A percentile compares a stretch with the other conserved stretches of the same genome.
These are phyloP conservation scores for Noctua janthina DNA, from an alignment of 2,888 invertebrate species.

Conservation along the genomic window DNA sequence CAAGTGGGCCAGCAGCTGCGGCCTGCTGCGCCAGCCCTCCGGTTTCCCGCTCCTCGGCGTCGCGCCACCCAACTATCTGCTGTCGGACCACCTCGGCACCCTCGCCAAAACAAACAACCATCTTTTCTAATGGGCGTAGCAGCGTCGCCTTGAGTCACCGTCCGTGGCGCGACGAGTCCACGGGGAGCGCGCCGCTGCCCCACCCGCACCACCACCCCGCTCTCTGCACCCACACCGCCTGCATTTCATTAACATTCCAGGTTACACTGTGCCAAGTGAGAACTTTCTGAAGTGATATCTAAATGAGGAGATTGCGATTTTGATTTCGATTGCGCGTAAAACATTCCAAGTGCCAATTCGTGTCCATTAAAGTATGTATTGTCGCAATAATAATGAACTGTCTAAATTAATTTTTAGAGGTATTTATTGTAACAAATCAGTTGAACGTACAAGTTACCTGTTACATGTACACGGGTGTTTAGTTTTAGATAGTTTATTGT, in stretches of 20 bases:
- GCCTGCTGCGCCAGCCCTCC: conserved; percentile 91
- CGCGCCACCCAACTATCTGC: conserved; percentile 91
- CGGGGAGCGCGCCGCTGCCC: conserved; percentile 56
- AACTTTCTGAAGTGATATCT: conserved; percentile 64
- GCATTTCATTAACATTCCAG: conserved; percentile 60
- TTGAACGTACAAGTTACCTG: conserved; percentile 66
- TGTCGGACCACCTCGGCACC: conserved; percentile 91
- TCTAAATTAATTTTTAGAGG: conserved; percentile 75
- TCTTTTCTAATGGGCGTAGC: conserved; percentile 90
- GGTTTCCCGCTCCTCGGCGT: conserved; percentile 91
- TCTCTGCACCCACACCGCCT: conserved; percentile 44
- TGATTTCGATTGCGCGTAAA: conserved; percentile 68
- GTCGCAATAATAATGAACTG: conserved; percentile 79
- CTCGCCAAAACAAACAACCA: conserved; percentile 91
- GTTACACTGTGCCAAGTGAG: conserved; percentile 66
- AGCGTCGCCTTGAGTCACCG: conserved; percentile 70
- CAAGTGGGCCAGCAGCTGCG: conserved; percentile 91
- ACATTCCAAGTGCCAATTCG: conserved; percentile 83
- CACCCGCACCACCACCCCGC: conserved; percentile 42
- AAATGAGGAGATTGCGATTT: conserved; percentile 66
- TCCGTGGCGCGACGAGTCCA: conserved; percentile 63
- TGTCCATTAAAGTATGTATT: conserved; percentile 83
- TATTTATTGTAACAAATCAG: conserved; percentile 74
- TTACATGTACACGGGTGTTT: conserved; percentile 72
- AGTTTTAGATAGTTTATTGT: conserved; percentile 71